Percentiles rank a stretch among this genome's conserved stretches.
Conservation (phyloP, 2,113 vertebrate genomes). For the Pygoscelis adeliae region DNA sequence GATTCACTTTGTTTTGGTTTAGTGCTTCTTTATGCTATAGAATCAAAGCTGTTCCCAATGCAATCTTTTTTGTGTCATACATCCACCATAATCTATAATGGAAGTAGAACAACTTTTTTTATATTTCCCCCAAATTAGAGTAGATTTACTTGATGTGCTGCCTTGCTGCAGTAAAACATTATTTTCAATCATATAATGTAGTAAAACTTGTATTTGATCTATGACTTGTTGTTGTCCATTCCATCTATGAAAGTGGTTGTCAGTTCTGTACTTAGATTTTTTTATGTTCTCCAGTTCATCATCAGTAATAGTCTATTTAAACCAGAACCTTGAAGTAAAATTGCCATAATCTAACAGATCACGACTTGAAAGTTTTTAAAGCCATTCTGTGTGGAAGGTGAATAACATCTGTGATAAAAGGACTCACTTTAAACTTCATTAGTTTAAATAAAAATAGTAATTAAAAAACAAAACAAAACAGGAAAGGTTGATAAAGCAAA, state of each 20-base stretch:
- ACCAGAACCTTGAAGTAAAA: background rate
- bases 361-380: background rate
- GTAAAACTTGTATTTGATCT: background rate
- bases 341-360: background rate
- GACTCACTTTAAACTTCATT: background rate
- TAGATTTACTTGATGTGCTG: background rate
- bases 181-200: background rate
- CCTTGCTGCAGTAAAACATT: background rate
- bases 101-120: background rate
- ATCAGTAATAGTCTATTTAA: background rate
- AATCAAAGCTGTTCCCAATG: background rate
- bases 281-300: background rate
- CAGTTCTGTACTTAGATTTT: background rate
- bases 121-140: background rate
- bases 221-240: background rate
- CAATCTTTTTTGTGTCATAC: background rate
- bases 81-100: background rate
- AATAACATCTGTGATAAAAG: background rate
- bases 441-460: background rate
- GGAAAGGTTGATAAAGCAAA: background rate
- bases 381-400: accelerated
- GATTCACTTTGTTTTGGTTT: background rate
- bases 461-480: background rate
- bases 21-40: background rate
- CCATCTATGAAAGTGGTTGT: background rate